Conservation (phyloP, 1,140 invertebrate genomes). For the Plutomurus gul region DNA sequence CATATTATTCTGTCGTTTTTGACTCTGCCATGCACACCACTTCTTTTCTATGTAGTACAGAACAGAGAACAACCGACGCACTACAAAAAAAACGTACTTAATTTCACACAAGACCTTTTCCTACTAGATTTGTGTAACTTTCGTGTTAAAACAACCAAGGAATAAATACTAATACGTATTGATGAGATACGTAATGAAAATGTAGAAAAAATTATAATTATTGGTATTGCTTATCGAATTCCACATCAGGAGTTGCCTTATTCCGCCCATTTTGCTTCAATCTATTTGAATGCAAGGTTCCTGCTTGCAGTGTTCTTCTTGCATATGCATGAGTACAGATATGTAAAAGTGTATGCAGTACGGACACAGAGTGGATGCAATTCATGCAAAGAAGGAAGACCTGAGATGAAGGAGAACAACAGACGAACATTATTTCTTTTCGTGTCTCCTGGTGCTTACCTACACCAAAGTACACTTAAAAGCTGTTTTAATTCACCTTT, state of each 20-base stretch:
- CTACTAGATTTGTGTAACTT: neutral
- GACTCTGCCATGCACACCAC: neutral
- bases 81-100: neutral
- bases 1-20: neutral
- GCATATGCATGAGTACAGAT: no score
- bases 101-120: constrained; percentile 1
- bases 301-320: no score
- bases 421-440: constrained; percentile 21
- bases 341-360: no score
- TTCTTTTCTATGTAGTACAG: neutral
- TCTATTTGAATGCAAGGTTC: no score
- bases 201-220: constrained; percentile 31
- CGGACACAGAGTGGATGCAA: no score
- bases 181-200: constrained; percentile 30
- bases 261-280: no score
- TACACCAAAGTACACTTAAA: constrained; percentile 21
- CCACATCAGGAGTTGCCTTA: constrained; percentile 5
- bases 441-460: neutral
- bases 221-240: constrained; percentile 18
- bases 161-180: constrained; percentile 13
- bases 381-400: neutral
- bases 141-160: neutral
- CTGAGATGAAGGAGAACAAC: neutral
- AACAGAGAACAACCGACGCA: neutral
- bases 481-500: neutral